Conservation (phyloP, 2,113 vertebrate genomes). For the Acrocephalus kingi region DNA sequence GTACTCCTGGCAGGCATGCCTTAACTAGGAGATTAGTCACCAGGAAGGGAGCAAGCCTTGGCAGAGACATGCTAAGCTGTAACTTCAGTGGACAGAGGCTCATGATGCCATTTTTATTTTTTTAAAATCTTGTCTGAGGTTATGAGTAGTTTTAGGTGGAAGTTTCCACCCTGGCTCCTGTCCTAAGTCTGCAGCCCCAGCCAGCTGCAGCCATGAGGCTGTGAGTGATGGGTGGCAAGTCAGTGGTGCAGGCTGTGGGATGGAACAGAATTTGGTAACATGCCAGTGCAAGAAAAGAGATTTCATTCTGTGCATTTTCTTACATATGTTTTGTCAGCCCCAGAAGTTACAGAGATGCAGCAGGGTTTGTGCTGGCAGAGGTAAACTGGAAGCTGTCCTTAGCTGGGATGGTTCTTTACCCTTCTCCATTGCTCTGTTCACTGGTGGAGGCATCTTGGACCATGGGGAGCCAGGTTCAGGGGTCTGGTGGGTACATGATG, state of each 20-base stretch:
- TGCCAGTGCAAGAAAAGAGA: accelerated
- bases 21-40: neutral
- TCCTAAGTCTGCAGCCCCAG: neutral
- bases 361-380: neutral
- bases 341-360: neutral
- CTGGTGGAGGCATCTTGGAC: neutral
- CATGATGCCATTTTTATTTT: neutral
- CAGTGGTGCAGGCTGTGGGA: neutral
- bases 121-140: neutral
- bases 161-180: slow-evolving; percentile 33
- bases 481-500: accelerated
- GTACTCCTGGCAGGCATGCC: neutral
- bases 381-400: neutral
- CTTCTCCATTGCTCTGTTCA: neutral
- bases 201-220: neutral
- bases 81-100: neutral
- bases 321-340: neutral
- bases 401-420: neutral
- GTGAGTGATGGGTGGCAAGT: neutral
- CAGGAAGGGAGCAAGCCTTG: neutral
- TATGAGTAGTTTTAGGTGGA: neutral
- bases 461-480: accelerated
- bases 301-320: neutral
- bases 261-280: neutral
- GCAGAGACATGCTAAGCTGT: neutral